Base-by-base conservation (phyloP, 2,113 vertebrate species). In the Tragelaphus scriptus region DNA sequence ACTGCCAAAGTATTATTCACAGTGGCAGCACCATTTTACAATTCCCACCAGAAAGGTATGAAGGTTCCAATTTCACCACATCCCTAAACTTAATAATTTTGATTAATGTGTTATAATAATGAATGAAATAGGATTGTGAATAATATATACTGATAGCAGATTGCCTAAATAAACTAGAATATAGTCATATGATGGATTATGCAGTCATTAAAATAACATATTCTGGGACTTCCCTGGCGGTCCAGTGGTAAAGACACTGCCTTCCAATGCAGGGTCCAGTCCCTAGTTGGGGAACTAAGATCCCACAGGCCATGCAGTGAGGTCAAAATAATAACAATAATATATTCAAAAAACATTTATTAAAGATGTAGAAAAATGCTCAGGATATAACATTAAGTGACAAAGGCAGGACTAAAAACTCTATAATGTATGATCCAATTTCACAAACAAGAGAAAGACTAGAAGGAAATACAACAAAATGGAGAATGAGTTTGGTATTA, bases 381-480 rank as follows among this genome's bases (percentile, higher is more conserved):
- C 55, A 53, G 23, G 36, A 87, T 68, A 87, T 44, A 65, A 94
- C 56, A 53, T n/a, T 97, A 96, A 93, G 26, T 88, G 58, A 88
- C 65, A 95, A 97, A 97, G 63, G 40, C 17, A 97, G 40, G 63
- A 96, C 80, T 75, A 85, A 88, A 95, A 94, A 68, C 6, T 85
- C 32, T 90, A 84, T 90, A 59, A 93, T 88, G 21, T 68, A 55
- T 84, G 51, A 59, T 85, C 40, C 32, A 71, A 92, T 90, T 92
- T 95, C 14, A 77, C 14, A 94, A 96, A 90, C 19, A 68, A 81
- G 36, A 86, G 28, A 89, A 32, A 51, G 8, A 53, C 19, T 91
- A n/a, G n/a, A 91, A 91, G 47, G 40, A 96, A 93, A 93, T 86
- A 86, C 0, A 82, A 61, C 44, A 96, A 94, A 98, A 96, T 93